phyloP scores from a whole-genome alignment of 2,888 invertebrate species.

The Lacanobia wlatinum region DNA sequence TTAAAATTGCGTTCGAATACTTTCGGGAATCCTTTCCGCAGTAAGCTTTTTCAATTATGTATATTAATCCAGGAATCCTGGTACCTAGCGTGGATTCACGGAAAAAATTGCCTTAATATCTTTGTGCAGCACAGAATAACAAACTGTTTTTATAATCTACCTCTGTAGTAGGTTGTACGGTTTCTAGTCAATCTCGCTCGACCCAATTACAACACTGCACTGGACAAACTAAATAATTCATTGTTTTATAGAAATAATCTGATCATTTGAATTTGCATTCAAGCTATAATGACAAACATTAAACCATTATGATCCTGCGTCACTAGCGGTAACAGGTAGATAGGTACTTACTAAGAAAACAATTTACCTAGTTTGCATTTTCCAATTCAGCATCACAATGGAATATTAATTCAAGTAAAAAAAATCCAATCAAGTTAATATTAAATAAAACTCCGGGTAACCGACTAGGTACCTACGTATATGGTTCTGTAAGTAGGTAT shows the following conservation, averaged over 20 bases:
- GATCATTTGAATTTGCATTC: constrained; percentile 13
- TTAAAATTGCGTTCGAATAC: neutral
- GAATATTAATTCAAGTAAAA: too few relatives aligned
- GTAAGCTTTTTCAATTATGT: neutral
- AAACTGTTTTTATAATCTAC: neutral
- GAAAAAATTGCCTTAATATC: neutral
- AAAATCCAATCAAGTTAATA: too few relatives aligned
- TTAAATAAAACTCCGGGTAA: too few relatives aligned
- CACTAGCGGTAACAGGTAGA: neutral
- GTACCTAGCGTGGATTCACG: neutral
- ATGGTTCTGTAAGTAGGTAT: neutral
- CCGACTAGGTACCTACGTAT: too few relatives aligned
- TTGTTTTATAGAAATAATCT: constrained; percentile 29
- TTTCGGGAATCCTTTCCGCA: constrained; percentile 1
- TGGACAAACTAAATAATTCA: constrained; percentile 20
- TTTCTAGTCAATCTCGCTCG: constrained; percentile 23
- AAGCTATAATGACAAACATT: constrained; percentile 3
- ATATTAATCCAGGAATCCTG: too few relatives aligned
- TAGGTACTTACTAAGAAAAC: neutral
- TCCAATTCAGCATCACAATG: too few relatives aligned
- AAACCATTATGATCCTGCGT: neutral
- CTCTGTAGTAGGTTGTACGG: neutral
- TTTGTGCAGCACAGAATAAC: neutral
- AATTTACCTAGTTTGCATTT: neutral
- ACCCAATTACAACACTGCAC: constrained; percentile 26